Percentiles rank a stretch among this genome's conserved stretches.
Evolutionary conservation across 2,797 vertebrate species (phyloP).

Genomic region (Bradypodion pumilum): DNA sequence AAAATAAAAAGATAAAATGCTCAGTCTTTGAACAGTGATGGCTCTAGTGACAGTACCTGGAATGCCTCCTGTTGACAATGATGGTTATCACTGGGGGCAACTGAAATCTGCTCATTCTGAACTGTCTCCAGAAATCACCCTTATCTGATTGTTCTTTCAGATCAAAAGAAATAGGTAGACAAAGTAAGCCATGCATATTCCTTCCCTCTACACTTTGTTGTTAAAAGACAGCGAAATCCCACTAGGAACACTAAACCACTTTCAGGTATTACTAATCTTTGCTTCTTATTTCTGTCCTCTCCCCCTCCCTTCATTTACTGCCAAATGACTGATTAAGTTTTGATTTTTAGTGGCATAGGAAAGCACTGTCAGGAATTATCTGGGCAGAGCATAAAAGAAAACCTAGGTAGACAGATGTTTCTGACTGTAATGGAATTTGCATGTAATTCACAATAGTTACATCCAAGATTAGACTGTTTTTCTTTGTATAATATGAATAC

Average conservation of each 20-base stretch:
- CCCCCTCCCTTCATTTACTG: constrained; percentile 41
- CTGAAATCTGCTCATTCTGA: constrained; percentile 73
- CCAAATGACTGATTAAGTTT: constrained; percentile 55
- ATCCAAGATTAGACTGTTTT: constrained; percentile 46
- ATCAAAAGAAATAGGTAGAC: constrained; percentile 78
- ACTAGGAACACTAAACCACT: constrained; percentile 75
- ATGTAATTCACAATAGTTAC: constrained; percentile 42
- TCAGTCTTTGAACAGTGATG: constrained; percentile 72
- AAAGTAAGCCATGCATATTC: constrained; percentile 75
- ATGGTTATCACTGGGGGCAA: constrained; percentile 74
- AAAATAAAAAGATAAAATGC: constrained; percentile 77
- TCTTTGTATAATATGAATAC: constrained; percentile 29
- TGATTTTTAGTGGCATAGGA: constrained; percentile 61
- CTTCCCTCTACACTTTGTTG: constrained; percentile 77
- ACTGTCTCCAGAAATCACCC: constrained; percentile 77
- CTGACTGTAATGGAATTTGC: constrained; percentile 38
- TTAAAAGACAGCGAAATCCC: constrained; percentile 77
- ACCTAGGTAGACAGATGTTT: constrained; percentile 45
- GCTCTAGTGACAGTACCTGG: constrained; percentile 73
- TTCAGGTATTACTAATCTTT: constrained; percentile 76
- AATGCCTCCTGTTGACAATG: constrained; percentile 79
- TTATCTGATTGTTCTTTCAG: constrained; percentile 81
- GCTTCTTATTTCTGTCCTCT: constrained; percentile 64
- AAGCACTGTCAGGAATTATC: constrained; percentile 48
- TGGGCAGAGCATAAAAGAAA: constrained; percentile 48